Evolutionary conservation across 2,113 vertebrate genomes (phyloP), one percentile per base, ranked within the genome.

Genomic region (Scalopus aquaticus): DNA sequence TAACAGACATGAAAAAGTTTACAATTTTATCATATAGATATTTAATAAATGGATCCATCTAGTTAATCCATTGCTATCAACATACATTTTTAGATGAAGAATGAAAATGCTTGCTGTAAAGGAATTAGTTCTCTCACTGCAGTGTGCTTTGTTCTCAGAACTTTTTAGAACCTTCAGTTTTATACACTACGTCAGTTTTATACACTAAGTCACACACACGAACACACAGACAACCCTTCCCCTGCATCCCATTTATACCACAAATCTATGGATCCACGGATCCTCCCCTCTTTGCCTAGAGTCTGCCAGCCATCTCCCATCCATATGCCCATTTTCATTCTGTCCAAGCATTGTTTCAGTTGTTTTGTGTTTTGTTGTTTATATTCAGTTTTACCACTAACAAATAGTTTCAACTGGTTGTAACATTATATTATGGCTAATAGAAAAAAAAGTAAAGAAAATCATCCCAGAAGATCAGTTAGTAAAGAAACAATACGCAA

Each of bases 361-460:
- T 37, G 22, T 85, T 76, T 65, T 20, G 19, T 72, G 30, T 76
- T 94, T 84, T 76, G 4, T 56, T 85, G 9, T 62, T 69, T 37
- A 85, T 22, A 65, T 6, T 62, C 16, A 5, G 62, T 46, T 77
- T 92, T 65, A 84, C 28, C 19, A 69, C 22, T 54, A 76, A 85
- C 9, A 70, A 88, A 64, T 28, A 24, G 12, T 77, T 62, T 84
- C 82, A 96, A 77, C 4, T 79, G 84, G 20, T 5, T 58, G 15
- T 35, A 77, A 80, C 26, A 83, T 51, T 83, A 80, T 42, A 78
- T 90, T 93, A 83, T 78, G 80, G 26, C n/a, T 90, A 91, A 67
- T 16, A 88, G 56, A 9, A 77, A 5, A 54, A 79, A 86, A 83
- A 7, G 2, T 56, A 80, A 72, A 84, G 17, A 65, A 22, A 62